Percentiles rank a stretch among this genome's conserved stretches.
Conservation (phyloP, 2,113 vertebrate species). For the Ammodytes marinus region DNA sequence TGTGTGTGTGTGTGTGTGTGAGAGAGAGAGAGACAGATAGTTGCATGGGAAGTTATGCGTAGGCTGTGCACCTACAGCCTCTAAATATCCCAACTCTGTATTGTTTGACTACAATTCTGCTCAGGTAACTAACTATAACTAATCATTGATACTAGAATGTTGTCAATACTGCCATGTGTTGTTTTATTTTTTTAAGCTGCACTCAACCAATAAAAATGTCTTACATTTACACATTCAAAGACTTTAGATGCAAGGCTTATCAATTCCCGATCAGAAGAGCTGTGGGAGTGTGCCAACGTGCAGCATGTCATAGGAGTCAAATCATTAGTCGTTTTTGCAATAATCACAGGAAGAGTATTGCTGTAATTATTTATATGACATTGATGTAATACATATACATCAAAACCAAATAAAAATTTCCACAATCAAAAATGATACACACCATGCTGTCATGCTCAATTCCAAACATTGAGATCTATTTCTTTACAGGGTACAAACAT, state of each 20-base stretch:
- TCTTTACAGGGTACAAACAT: conserved; percentile 15
- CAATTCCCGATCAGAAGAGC: conserved; percentile 8
- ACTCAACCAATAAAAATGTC: not conserved
- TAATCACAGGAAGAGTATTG: conserved; percentile 33
- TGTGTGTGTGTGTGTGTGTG: not conserved
- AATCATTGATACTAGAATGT: too few relatives aligned
- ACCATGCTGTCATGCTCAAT: conserved; percentile 7
- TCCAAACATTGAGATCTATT: conserved; percentile 22
- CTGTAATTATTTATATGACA: conserved; percentile 45
- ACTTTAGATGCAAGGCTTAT: not conserved
- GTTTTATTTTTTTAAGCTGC: not conserved
- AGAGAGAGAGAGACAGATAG: not conserved
- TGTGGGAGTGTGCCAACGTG: not conserved
- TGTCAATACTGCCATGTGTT: too few relatives aligned
- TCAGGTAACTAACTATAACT: too few relatives aligned
- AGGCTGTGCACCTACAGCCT: too few relatives aligned
- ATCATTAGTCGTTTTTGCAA: conserved; percentile 6
- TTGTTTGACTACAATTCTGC: too few relatives aligned
- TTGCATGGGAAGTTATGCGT: not conserved
- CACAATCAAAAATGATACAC: conserved; percentile 30
- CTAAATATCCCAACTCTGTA: too few relatives aligned
- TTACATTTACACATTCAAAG: not conserved
- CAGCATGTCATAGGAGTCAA: conserved; percentile 2
- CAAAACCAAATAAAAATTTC: conserved; percentile 52
- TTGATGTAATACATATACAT: conserved; percentile 45